Percentiles rank a stretch among this genome's conserved stretches.
Evolutionary conservation across 2,888 invertebrate genomes (phyloP).

Genomic region (Muscina levida): DNA sequence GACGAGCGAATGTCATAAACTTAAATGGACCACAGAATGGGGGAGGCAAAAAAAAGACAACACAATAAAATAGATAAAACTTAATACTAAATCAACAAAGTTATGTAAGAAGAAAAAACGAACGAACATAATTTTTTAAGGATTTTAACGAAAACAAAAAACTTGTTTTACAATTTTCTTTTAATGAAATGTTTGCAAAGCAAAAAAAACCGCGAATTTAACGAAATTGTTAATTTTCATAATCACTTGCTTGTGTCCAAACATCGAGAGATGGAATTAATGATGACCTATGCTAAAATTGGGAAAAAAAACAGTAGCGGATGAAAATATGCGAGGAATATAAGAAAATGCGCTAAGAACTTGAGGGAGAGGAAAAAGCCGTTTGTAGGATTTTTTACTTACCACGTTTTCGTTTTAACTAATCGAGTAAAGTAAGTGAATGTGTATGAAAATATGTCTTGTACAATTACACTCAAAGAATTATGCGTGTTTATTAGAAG

Average conservation of each 20-base stretch:
- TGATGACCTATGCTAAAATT: constrained; percentile 32
- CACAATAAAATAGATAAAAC: constrained; percentile 9
- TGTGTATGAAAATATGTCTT: too few species aligned
- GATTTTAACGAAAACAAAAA: neutral
- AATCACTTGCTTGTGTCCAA: too few species aligned
- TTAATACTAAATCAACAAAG: constrained; percentile 3
- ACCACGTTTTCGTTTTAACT: too few species aligned
- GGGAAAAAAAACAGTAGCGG: neutral
- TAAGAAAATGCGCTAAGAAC: too few species aligned
- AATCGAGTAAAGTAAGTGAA: too few species aligned
- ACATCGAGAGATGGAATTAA: too few species aligned
- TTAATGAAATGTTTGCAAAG: neutral
- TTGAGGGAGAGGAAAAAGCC: too few species aligned
- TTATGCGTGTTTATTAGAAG: too few species aligned
- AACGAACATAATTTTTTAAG: neutral
- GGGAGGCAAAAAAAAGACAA: neutral
- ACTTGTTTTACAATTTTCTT: neutral
- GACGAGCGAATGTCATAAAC: neutral
- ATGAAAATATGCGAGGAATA: too few species aligned
- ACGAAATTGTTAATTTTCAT: constrained; percentile 3
- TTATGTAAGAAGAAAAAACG: neutral
- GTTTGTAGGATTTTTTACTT: too few species aligned
- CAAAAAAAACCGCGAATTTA: constrained; percentile 7
- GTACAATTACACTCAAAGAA: too few species aligned
- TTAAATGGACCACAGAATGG: neutral